Percentiles rank a stretch among this genome's conserved stretches.
Evolutionary conservation across 2,888 invertebrate species (phyloP).

Genomic region (Yponomeuta cagnagella): DNA sequence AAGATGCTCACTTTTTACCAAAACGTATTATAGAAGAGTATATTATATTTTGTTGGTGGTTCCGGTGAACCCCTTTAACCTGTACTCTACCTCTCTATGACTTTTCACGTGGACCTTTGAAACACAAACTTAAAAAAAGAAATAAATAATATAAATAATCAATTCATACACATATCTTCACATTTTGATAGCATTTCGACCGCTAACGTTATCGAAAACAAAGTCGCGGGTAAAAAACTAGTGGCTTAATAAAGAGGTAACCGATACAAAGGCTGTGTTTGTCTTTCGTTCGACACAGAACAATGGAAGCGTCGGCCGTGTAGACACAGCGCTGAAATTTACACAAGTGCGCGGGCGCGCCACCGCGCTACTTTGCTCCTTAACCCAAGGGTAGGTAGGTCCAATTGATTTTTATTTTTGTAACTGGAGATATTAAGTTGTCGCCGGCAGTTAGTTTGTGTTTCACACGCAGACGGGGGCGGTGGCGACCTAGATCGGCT

Average conservation of each 20-base stretch:
- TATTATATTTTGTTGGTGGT: no score
- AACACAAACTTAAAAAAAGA: no score
- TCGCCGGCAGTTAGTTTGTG: slow-evolving; percentile 1
- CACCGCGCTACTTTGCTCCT: neutral
- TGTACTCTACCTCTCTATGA: no score
- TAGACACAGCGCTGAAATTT: neutral
- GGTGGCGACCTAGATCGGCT: neutral
- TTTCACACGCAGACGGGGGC: neutral
- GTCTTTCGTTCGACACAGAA: neutral
- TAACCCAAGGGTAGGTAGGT: neutral
- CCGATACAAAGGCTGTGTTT: slow-evolving; percentile 1
- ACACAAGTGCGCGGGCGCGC: neutral
- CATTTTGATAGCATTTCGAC: no score
- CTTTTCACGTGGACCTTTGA: no score
- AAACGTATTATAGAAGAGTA: no score
- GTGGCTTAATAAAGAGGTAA: neutral
- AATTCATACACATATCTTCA: no score
- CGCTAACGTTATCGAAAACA: neutral
- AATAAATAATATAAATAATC: no score
- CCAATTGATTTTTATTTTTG: neutral
- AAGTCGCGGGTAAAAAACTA: neutral
- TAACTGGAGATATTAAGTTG: neutral
- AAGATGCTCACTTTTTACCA: no score
- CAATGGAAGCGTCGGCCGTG: neutral
- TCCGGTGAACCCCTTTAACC: no score